Evolutionary conservation across 2,888 invertebrate species (phyloP), one percentile per base, ranked within the genome.

Genomic region (Oligia latruncula): DNA sequence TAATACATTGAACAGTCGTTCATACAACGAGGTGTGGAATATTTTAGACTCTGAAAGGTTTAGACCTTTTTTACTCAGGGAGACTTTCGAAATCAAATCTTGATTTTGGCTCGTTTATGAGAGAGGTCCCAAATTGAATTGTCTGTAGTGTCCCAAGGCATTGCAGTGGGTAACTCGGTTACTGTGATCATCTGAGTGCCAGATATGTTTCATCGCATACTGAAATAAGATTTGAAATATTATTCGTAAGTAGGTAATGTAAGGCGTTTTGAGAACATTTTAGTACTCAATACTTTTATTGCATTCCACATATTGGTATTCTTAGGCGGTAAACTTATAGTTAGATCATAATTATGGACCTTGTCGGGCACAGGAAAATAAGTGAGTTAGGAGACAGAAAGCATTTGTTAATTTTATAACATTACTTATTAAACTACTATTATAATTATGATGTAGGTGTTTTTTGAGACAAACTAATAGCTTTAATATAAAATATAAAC

Each of bases 111-210:
- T 89, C 88, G 90, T 89, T 87, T 87, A 85, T 77, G 80, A 84
- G 71, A 89, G 89, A 89, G 89, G 88, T 87, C 75, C 70, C 82
- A 87, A 88, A 91, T 90, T 82, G 83, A 89, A 89, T 91, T 88
- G 85, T 88, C 86, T 74, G 20, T 52, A 67, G 64, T 46, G 35
- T 82, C 77, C 78, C 68, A 6, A 23, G 46, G 55, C 58, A n/a
- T n/a, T n/a, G n/a, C n/a, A 40, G 55, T 43, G 60, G 35, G 43
- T 85, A 78, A 87, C 78, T 72, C 52, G 35, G 78, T 82, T 77
- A 85, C 68, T 52, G 58, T 78, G 66, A 77, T 84, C 82, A 85
- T 78, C 46, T 80, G n/a, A 62, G 55, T 67, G 60, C 46, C 67
- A 77, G 58, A 77, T 74, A 80, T 70, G 40, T 85, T 73, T 75